These are phyloP conservation scores for Callosobruchus maculatus DNA, from an alignment of 2,888 invertebrate species.

Conservation along the genomic window DNA sequence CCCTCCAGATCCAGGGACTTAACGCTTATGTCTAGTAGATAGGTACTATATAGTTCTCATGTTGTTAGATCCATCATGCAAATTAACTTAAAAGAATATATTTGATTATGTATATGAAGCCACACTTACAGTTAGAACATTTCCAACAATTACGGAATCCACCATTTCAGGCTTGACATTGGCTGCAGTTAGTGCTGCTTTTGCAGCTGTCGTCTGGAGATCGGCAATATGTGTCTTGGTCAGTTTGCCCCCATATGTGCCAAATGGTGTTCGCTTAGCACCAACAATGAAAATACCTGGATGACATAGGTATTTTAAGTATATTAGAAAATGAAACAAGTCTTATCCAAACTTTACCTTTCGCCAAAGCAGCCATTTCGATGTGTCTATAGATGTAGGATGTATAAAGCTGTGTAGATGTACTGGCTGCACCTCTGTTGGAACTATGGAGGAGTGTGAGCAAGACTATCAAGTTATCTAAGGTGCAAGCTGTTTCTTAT, in stretches of 20 bases:
- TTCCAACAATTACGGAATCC: conserved; percentile 87
- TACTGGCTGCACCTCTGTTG: background rate
- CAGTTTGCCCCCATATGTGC: conserved; percentile 87
- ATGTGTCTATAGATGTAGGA: background rate
- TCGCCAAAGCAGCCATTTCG: background rate
- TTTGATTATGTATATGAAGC: background rate
- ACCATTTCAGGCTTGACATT: conserved; percentile 81
- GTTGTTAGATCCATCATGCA: too few species aligned
- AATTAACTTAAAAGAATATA: too few species aligned
- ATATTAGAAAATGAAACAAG: background rate
- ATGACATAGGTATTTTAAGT: background rate
- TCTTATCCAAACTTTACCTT: background rate
- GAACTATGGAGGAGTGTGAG: background rate
- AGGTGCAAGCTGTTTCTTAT: background rate
- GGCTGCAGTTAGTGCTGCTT: conserved; percentile 74
- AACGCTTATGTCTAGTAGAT: too few species aligned
- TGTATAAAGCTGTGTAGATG: background rate
- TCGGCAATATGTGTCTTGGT: conserved; percentile 70
- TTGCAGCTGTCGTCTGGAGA: conserved; percentile 76
- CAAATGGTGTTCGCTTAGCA: conserved; percentile 96
- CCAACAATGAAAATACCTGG: conserved; percentile 87
- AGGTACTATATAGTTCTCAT: too few species aligned
- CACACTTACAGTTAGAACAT: conserved; percentile 60
- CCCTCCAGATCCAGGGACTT: too few species aligned
- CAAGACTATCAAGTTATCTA: background rate